These are phyloP conservation scores for Callocephalon fimbriatum DNA, from an alignment of 2,113 vertebrate genomes.

Conservation along the genomic window DNA sequence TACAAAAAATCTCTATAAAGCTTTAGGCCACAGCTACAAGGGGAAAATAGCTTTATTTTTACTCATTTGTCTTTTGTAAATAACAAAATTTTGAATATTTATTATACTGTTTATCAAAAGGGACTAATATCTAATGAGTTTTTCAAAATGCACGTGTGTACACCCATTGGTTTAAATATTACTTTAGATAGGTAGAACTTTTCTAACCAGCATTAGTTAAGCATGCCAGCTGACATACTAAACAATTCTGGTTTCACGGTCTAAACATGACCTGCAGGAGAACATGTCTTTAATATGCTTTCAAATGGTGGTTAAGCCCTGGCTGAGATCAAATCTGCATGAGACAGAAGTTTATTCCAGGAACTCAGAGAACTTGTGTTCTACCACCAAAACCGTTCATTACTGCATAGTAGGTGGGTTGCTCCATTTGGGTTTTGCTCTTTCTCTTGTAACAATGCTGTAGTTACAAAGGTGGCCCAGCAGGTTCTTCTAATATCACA, in stretches of 20 bases:
- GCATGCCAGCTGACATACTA: neutral
- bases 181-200: neutral
- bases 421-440: neutral
- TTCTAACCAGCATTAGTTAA: neutral
- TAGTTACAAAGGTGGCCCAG: conserved; percentile 4
- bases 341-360: neutral
- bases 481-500: conserved; percentile 34
- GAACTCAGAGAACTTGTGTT: neutral
- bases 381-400: neutral
- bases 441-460: neutral
- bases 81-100: neutral
- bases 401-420: neutral
- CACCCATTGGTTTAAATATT: neutral
- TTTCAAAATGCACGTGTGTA: neutral
- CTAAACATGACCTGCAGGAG: neutral
- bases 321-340: neutral
- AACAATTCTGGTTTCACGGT: neutral
- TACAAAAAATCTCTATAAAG: neutral
- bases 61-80: neutral
- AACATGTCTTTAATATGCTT: neutral
- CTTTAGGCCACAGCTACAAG: neutral
- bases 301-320: neutral
- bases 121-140: neutral
- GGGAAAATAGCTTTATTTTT: neutral
- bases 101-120: neutral